These are phyloP conservation scores for Amphipyra berbera DNA, from an alignment of 2,888 invertebrate species.

Conservation along the genomic window DNA sequence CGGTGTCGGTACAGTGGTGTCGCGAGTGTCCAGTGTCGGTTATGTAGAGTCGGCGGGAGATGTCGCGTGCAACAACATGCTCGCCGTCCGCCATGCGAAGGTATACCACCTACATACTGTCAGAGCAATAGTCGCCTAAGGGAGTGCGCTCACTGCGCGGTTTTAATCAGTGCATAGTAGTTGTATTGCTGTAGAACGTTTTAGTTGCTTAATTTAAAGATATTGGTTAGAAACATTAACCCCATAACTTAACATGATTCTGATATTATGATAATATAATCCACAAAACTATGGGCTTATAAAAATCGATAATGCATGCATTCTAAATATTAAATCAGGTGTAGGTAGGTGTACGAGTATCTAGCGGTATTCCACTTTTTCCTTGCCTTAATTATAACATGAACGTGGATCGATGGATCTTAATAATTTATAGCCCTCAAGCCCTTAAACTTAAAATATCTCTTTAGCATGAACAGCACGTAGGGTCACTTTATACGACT, in stretches of 20 bases:
- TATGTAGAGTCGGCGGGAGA: constrained; percentile 65
- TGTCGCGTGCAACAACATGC: constrained; percentile 73
- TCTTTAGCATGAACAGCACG: not conserved
- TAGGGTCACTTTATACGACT: constrained; percentile 12
- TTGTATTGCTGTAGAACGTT: too few species aligned
- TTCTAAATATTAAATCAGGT: too few species aligned
- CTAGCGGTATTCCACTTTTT: too few species aligned
- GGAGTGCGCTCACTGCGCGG: not conserved
- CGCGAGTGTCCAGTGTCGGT: constrained; percentile 53
- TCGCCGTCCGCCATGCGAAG: constrained; percentile 82
- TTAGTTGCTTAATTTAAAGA: too few species aligned
- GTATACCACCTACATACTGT: constrained; percentile 57
- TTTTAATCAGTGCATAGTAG: not conserved
- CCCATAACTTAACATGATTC: too few species aligned
- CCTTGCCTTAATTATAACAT: too few species aligned
- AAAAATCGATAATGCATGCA: too few species aligned
- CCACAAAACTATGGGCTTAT: too few species aligned
- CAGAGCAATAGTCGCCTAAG: not conserved
- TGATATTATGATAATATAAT: too few species aligned
- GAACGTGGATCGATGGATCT: too few species aligned
- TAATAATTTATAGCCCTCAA: not conserved
- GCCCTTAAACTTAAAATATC: not conserved
- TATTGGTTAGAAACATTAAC: too few species aligned
- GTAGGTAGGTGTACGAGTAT: too few species aligned
- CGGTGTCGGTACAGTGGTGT: constrained; percentile 45